phyloP scores from a whole-genome alignment of 2,888 invertebrate species.

The Drosophila colorata region DNA sequence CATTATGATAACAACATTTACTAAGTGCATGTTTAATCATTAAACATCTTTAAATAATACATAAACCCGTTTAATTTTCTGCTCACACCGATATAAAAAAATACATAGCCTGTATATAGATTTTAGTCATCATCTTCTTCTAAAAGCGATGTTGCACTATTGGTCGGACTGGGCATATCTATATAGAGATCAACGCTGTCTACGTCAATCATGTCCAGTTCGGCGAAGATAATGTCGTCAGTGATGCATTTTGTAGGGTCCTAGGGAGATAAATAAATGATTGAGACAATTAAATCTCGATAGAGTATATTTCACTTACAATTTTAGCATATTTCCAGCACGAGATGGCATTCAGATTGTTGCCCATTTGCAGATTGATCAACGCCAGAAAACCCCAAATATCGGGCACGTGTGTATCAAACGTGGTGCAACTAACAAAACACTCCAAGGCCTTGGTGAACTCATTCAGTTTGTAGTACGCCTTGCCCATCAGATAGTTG shows the following conservation, averaged over 20 bases:
- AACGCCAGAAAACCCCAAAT: conserved; percentile 77
- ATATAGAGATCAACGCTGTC: conserved; percentile 67
- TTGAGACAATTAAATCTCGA: too few species aligned
- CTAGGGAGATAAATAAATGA: conserved; percentile 19
- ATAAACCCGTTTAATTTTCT: too few species aligned
- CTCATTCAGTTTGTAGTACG: conserved; percentile 53
- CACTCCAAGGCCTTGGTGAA: conserved; percentile 48
- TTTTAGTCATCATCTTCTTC: conserved; percentile 6
- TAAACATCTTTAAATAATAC: too few species aligned
- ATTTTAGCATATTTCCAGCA: conserved; percentile 80
- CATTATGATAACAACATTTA: too few species aligned
- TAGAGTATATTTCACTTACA: conserved; percentile 39
- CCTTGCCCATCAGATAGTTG: conserved; percentile 64
- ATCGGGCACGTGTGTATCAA: conserved; percentile 65
- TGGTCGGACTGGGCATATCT: conserved; percentile 39
- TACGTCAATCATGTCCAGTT: conserved; percentile 64
- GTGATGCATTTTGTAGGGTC: conserved; percentile 51
- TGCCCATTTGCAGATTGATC: conserved; percentile 66
- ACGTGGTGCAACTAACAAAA: conserved; percentile 63
- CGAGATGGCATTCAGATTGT: conserved; percentile 71
- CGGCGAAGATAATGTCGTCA: conserved; percentile 62
- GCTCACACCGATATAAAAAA: too few species aligned
- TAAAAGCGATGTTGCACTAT: background rate
- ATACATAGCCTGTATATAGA: background rate
- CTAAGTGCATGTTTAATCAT: too few species aligned